phyloP scores from a whole-genome alignment of 2,113 vertebrate genomes.

The Dascyllus trimaculatus region DNA sequence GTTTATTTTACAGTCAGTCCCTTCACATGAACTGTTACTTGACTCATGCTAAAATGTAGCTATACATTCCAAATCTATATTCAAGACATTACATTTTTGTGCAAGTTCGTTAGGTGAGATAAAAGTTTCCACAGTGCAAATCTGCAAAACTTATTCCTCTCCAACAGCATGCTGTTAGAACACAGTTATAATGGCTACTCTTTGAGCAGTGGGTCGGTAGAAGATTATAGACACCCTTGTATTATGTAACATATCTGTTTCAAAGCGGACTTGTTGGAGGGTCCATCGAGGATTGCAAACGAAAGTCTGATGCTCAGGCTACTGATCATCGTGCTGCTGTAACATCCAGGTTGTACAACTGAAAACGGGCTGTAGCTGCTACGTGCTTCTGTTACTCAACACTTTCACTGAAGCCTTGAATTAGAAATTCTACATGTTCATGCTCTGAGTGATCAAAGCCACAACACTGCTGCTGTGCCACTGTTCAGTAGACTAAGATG shows the following conservation, averaged over 20 bases:
- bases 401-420: conserved; percentile 2
- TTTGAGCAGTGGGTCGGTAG: neutral
- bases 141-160: too few relatives aligned
- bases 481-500: neutral
- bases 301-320: neutral
- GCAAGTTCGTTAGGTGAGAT: too few relatives aligned
- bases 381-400: neutral
- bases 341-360: neutral
- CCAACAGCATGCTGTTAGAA: neutral
- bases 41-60: too few relatives aligned
- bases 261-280: neutral
- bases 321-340: neutral
- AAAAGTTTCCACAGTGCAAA: too few relatives aligned
- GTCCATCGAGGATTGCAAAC: neutral
- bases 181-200: neutral
- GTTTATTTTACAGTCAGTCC: neutral
- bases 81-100: too few relatives aligned
- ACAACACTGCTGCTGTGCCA: neutral
- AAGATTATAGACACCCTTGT: too few relatives aligned
- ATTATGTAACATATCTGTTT: neutral
- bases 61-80: too few relatives aligned
- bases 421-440: neutral
- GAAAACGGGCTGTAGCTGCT: neutral
- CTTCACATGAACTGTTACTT: neutral
- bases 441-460: conserved; percentile 9